Evolutionary conservation across 2,113 vertebrate genomes (phyloP).

Genomic region (Seriola dumerili): DNA sequence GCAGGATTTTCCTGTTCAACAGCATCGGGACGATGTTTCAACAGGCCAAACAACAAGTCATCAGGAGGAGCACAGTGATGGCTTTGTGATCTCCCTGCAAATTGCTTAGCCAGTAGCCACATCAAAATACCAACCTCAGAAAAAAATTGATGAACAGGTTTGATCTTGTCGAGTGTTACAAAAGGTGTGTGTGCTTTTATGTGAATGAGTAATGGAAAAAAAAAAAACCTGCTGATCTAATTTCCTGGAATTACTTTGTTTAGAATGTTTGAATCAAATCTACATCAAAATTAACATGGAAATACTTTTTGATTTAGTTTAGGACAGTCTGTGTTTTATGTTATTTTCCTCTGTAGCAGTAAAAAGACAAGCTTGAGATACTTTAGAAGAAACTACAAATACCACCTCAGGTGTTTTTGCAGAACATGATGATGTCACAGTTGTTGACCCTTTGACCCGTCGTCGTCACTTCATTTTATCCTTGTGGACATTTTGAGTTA

Average conservation of each 20-base stretch:
- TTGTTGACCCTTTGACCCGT: no score
- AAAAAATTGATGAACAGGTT: conserved; percentile 32
- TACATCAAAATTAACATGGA: no score
- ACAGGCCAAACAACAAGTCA: conserved; percentile 9
- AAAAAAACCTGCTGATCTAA: not conserved
- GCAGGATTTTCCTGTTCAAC: conserved; percentile 74
- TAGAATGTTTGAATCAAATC: no score
- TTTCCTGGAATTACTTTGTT: not conserved
- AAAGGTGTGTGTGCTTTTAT: conserved; percentile 11
- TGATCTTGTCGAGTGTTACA: conserved; percentile 31
- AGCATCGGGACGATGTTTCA: conserved; percentile 3
- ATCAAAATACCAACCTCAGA: conserved; percentile 17
- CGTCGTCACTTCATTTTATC: no score
- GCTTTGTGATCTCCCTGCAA: conserved; percentile 12
- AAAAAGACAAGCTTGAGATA: no score
- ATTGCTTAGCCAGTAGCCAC: conserved; percentile 40
- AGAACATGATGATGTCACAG: no score
- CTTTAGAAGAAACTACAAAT: no score
- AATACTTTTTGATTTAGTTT: not conserved
- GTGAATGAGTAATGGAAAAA: not conserved
- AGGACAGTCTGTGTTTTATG: not conserved
- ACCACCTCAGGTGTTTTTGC: no score
- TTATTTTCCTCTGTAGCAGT: no score
- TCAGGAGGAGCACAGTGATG: not conserved
- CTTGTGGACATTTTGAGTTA: no score